Evolutionary conservation across 2,797 vertebrate genomes (phyloP).

Genomic region (Sebastes glaucus): DNA sequence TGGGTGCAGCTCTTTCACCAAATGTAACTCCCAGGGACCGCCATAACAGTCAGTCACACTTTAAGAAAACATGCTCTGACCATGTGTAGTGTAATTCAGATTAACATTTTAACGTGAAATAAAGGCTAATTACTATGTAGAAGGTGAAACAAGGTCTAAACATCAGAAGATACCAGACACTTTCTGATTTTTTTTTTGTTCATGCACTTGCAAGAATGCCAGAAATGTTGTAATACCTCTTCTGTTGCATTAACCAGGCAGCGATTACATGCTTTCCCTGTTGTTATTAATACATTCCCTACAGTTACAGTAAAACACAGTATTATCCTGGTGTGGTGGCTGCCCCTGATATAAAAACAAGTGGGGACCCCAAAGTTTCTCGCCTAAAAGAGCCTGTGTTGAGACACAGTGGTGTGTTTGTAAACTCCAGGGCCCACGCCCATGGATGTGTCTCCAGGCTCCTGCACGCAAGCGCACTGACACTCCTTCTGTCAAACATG

Average conservation of each 20-base stretch:
- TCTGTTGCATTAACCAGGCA: neutral
- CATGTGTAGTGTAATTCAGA: too few relatives aligned
- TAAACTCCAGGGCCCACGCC: conserved; percentile 80
- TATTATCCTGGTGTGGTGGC: neutral
- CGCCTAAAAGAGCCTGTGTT: conserved; percentile 14
- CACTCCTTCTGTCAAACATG: conserved; percentile 93
- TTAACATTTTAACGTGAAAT: too few relatives aligned
- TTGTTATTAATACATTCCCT: neutral
- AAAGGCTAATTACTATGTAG: too few relatives aligned
- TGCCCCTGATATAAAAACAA: neutral
- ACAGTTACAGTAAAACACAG: neutral
- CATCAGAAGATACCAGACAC: too few relatives aligned
- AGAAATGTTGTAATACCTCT: neutral
- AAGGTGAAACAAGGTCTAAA: too few relatives aligned
- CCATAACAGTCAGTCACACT: too few relatives aligned
- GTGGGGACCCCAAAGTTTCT: neutral
- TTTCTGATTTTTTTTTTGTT: too few relatives aligned
- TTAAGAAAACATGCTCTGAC: too few relatives aligned
- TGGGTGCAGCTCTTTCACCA: neutral
- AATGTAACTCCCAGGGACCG: neutral
- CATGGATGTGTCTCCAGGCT: conserved; percentile 70
- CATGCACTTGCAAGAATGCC: neutral
- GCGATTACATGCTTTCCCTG: neutral
- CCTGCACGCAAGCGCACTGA: conserved; percentile 89
- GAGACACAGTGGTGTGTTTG: conserved; percentile 59